phyloP scores from a whole-genome alignment of 2,888 invertebrate species.

The Phalera bucephala region DNA sequence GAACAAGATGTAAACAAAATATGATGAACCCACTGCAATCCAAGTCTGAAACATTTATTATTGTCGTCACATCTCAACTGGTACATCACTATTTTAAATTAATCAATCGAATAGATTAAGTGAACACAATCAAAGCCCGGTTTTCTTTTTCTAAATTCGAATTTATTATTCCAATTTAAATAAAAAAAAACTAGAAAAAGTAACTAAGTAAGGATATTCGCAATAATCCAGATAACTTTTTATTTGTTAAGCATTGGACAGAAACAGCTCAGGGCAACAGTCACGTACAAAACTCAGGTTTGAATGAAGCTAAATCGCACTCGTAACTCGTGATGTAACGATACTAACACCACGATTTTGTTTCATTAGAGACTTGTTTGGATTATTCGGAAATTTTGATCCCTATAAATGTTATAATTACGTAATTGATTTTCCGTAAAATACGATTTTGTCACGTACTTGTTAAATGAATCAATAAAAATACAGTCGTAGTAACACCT shows the following conservation, averaged over 20 bases:
- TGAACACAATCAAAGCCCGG: too few species aligned
- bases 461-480: too few species aligned
- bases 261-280: conserved; percentile 3
- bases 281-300: conserved; percentile 30
- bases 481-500: background rate
- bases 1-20: conserved; percentile 50
- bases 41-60: conserved; percentile 66
- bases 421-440: too few species aligned
- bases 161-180: too few species aligned
- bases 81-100: conserved; percentile 7
- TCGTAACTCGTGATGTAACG: conserved; percentile 50
- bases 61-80: conserved; percentile 34
- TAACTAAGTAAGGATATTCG: too few species aligned
- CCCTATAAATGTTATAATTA: conserved; percentile 3
- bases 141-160: too few species aligned
- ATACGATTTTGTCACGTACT: too few species aligned
- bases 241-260: too few species aligned
- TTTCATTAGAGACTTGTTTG: conserved; percentile 35
- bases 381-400: conserved; percentile 4
- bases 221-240: too few species aligned
- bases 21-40: conserved; percentile 48
- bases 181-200: too few species aligned
- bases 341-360: conserved; percentile 43
- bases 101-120: too few species aligned
- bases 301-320: conserved; percentile 53